Base-by-base conservation (phyloP, 2,797 vertebrate genomes). In the Lemur catta region DNA sequence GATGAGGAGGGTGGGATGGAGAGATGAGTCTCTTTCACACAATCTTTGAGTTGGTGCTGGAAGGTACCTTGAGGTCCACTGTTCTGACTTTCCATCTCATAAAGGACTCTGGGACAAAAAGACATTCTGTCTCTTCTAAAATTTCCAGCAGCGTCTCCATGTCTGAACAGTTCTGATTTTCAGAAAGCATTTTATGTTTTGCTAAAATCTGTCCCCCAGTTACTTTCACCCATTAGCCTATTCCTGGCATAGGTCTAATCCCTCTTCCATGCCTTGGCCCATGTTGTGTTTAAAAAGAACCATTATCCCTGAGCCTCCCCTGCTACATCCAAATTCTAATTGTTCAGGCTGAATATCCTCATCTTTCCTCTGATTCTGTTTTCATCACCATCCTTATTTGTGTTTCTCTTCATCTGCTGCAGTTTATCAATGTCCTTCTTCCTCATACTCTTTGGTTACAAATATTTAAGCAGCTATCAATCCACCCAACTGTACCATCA, bases 401-500 rank as follows among this genome's bases (percentile, higher is more conserved):
- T 75, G 30, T 81, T 80, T 86, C 33, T 78, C 15, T 65, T 95
- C 50, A 2, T 91, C 17, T 84, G 63, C n/a, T 72, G 11, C 41
- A 24, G 43, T 79, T 95, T 92, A 18, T 78, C 67, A 7, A 2
- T 46, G 15, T 79, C 84, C 82, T 48, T 50, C 63, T 90, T 67
- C 33, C 55, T 90, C 55, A 43, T 75, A 41, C 17, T 84, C 86
- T 86, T 63, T 79, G 89, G 59, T 84, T 94, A 79, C 61, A 91
- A 81, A 89, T 78, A 61, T 93, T 48, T 89, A 81, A 79, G 71
- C 75, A 97, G 80, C 86, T 74, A 50, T 95, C 95, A 61, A 15
- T 91, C 50, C 20, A 50, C 85, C 52, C 18, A 57, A 92, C 89
- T 71, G 75, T 69, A 76, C 84, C 57, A 69, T 85, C 82, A n/a